Evolutionary conservation across 2,797 vertebrate species (phyloP).

Genomic region (Chloroceryle amazona): DNA sequence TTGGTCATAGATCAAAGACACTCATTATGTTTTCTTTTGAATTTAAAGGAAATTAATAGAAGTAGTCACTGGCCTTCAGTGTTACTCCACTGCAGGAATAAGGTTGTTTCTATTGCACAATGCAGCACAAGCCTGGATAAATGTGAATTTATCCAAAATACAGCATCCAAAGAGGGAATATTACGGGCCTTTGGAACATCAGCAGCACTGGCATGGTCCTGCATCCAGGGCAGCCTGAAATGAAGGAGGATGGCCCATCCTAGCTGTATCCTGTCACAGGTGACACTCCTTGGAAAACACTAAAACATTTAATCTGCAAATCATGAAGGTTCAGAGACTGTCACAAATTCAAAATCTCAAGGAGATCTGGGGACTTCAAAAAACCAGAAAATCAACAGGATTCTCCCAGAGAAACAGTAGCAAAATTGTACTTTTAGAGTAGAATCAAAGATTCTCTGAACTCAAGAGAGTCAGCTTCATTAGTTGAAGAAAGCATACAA

Average conservation of each 20-base stretch:
- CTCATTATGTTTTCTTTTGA: not conserved
- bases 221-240: not conserved
- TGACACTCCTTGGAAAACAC: not conserved
- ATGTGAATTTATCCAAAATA: not conserved
- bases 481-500: not conserved
- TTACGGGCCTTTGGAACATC: not conserved
- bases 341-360: not conserved
- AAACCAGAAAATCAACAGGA: not conserved
- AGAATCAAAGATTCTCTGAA: not conserved
- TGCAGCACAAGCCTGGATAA: not conserved
- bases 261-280: not conserved
- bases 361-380: not conserved
- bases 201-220: not conserved
- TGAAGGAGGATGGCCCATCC: not conserved
- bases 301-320: slow-evolving; percentile 6
- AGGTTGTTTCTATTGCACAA: not conserved
- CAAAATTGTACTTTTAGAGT: not conserved
- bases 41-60: not conserved
- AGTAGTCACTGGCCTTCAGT: not conserved
- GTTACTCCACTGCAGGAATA: not conserved
- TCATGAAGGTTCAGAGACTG: not conserved
- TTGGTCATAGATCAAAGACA: not conserved
- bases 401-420: not conserved
- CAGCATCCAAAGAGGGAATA: not conserved
- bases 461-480: not conserved